Base-by-base conservation (phyloP, 2,797 vertebrate genomes). In the Sus cebifrons region DNA sequence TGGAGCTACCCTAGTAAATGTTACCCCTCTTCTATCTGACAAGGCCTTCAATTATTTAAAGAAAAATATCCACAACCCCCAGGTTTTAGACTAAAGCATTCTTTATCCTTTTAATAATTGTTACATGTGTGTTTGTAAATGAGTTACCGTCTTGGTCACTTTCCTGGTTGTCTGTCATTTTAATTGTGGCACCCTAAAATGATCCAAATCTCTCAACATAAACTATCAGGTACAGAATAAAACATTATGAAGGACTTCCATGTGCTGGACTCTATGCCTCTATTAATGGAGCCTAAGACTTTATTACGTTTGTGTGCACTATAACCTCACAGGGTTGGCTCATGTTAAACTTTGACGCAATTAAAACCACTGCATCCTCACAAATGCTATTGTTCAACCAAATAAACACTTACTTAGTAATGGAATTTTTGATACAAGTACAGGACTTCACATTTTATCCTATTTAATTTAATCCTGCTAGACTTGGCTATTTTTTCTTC, bases 161-260 rank as follows among this genome's bases (percentile, higher is more conserved):
- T 95, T 94, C 75, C 60, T 96, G 32, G 62, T 89, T 97, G 70
- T 86, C 40, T 91, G 11, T 58, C 79, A 58, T 87, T 73, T 89
- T 94, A 93, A 87, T 82, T 95, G 84, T 16, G n/a, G 44, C 20
- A 86, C 44, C 95, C 40, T 87, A 49, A 68, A 95, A 95, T 92
- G 70, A 95, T 32, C 14, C 58, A 74, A 83, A 67, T 91, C 82
- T 96, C 54, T 62, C 73, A 54, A 91, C 52, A 90, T 85, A 82
- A 96, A 88, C 71, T 88, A 86, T 74, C 52, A 89, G 91, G 29
- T 73, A 96, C 60, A 73, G 71, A 95, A 96, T 65, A 95, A 96
- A 95, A 81, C 16, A 93, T 90, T 67, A 78, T 44, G 32, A 91
- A 85, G 78, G 16, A 78, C 12, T 92, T 94, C 56, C 71, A 94